phyloP scores from a whole-genome alignment of 2,797 vertebrate species.

The Hippoglossus hippoglossus region DNA sequence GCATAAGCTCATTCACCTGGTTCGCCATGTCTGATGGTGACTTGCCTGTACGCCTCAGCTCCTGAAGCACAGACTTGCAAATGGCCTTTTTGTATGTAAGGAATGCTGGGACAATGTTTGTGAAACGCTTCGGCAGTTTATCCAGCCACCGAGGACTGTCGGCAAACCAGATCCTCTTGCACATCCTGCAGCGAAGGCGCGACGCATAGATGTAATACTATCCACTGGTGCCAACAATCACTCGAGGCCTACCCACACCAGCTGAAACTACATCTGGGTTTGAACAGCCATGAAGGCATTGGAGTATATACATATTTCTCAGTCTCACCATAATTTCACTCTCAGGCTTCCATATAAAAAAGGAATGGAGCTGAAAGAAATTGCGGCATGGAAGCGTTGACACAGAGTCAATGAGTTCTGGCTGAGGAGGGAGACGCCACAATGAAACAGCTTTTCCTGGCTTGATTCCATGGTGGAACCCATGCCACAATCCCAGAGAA shows the following conservation, averaged over 20 bases:
- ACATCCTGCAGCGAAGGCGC: background rate
- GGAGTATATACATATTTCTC: background rate
- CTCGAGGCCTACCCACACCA: background rate
- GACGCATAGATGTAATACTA: background rate
- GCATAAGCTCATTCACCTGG: background rate
- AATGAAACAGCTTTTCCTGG: too few relatives aligned
- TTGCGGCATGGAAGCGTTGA: too few relatives aligned
- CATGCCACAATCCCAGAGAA: too few relatives aligned
- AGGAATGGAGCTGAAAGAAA: too few relatives aligned
- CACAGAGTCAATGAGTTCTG: too few relatives aligned
- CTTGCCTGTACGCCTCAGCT: slow-evolving; percentile 1
- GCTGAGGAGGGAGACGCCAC: too few relatives aligned
- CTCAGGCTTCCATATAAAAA: too few relatives aligned
- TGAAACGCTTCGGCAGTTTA: background rate
- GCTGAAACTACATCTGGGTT: background rate
- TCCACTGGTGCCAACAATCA: background rate
- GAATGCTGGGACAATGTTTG: background rate
- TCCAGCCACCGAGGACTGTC: background rate
- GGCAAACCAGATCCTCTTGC: background rate
- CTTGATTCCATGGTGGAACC: too few relatives aligned
- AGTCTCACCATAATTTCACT: too few relatives aligned
- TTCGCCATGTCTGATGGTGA: background rate
- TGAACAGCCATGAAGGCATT: background rate
- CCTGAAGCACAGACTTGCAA: background rate
- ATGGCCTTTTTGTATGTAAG: background rate